Percentiles rank a stretch among this genome's conserved stretches.
phyloP scores from a whole-genome alignment of 2,797 vertebrate genomes.

The Sarcoramphus papa region DNA sequence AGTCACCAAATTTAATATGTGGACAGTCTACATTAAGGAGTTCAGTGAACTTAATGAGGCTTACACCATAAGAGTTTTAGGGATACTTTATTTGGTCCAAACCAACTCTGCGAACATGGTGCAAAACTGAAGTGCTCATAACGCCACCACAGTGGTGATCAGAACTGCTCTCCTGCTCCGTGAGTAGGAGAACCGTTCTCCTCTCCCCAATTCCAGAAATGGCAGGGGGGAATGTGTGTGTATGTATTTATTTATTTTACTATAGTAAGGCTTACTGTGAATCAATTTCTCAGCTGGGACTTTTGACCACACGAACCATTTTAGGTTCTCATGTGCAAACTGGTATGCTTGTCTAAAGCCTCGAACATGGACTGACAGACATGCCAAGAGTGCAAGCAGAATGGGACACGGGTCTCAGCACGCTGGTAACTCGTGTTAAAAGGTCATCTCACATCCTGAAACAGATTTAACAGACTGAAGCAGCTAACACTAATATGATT shows the following conservation, averaged over 20 bases:
- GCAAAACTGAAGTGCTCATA: fast-evolving
- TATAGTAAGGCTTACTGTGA: neutral
- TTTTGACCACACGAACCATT: neutral
- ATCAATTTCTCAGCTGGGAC: neutral
- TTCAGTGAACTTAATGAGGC: neutral
- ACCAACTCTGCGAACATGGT: neutral
- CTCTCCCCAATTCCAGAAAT: neutral
- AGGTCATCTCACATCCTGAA: neutral
- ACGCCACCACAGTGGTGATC: fast-evolving
- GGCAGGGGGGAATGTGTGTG: no score
- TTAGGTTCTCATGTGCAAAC: neutral
- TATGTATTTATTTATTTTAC: neutral
- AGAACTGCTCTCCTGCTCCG: neutral
- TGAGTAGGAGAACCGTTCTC: neutral
- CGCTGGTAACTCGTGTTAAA: fast-evolving
- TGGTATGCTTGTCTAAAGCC: fast-evolving
- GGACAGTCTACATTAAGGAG: neutral
- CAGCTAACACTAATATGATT: neutral
- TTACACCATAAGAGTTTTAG: neutral
- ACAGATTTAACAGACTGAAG: fast-evolving
- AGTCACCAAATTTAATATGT: neutral
- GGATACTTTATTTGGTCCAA: neutral
- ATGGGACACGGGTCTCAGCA: neutral
- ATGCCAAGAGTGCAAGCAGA: fast-evolving
- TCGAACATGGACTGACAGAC: fast-evolving